phyloP scores from a whole-genome alignment of 2,888 invertebrate genomes.

The Diplazon laetatorius region DNA sequence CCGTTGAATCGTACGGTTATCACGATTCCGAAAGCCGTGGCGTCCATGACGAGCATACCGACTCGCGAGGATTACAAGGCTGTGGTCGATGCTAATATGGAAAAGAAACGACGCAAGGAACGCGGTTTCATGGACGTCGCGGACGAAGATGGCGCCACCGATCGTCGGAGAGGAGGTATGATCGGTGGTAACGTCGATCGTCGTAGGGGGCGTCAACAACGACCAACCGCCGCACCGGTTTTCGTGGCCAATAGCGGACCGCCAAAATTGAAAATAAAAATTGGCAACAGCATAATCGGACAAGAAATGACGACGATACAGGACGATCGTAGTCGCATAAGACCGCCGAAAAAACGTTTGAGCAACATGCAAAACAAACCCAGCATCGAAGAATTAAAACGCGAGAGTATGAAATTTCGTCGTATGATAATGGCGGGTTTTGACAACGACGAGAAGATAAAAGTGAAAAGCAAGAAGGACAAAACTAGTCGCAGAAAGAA shows the following conservation, averaged over 20 bases:
- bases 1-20: constrained; percentile 88
- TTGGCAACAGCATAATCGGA: constrained; percentile 84
- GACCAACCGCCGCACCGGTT: constrained; percentile 76
- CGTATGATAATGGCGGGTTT: constrained; percentile 93
- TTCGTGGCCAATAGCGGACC: constrained; percentile 80
- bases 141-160: constrained; percentile 78
- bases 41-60: constrained; percentile 94
- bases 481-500: constrained; percentile 85
- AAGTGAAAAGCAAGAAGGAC: constrained; percentile 83
- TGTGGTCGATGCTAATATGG: constrained; percentile 85
- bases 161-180: constrained; percentile 78
- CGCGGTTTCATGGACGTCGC: constrained; percentile 72
- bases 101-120: constrained; percentile 88
- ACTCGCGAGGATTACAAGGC: constrained; percentile 92
- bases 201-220: constrained; percentile 77
- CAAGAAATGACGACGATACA: constrained; percentile 83
- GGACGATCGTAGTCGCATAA: constrained; percentile 76
- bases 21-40: constrained; percentile 94
- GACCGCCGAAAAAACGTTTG: constrained; percentile 93
- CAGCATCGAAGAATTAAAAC: constrained; percentile 90
- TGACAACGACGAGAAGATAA: constrained; percentile 86
- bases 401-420: constrained; percentile 94
- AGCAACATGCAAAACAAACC: constrained; percentile 84
- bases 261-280: constrained; percentile 92
- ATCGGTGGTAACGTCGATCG: constrained; percentile 78